phyloP scores from a whole-genome alignment of 2,797 vertebrate species.

The Macroramphosus scolopax region DNA sequence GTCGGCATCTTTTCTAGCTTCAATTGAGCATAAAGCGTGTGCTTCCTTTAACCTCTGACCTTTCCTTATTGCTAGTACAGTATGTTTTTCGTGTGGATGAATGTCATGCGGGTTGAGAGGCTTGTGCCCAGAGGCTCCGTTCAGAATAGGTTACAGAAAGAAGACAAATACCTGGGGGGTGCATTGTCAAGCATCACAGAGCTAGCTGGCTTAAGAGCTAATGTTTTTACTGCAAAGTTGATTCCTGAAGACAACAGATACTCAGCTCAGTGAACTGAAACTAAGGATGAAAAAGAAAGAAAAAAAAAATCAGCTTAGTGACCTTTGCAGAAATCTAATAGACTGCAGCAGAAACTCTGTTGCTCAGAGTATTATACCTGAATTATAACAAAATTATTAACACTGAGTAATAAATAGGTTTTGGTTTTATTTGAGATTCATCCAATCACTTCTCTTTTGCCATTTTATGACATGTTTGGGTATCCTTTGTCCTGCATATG shows the following conservation, averaged over 20 bases:
- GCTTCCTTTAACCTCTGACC: background rate
- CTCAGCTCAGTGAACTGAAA: background rate
- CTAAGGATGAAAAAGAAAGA: too few species aligned
- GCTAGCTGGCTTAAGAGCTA: conserved; percentile 11
- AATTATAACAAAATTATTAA: too few species aligned
- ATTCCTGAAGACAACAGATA: too few species aligned
- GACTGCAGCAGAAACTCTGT: too few species aligned
- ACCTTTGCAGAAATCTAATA: background rate
- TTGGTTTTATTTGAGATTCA: background rate
- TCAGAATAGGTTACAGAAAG: conserved; percentile 37
- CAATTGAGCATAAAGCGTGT: conserved; percentile 1
- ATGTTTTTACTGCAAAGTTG: conserved; percentile 14
- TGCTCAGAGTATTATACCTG: too few species aligned
- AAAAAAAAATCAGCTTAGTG: background rate
- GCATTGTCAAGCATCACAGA: conserved; percentile 13
- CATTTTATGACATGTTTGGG: background rate
- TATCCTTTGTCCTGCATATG: too few species aligned
- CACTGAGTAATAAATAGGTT: conserved; percentile 1
- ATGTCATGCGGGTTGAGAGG: conserved; percentile 27
- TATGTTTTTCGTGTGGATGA: conserved; percentile 9
- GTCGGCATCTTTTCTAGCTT: too few species aligned
- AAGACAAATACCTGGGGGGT: conserved; percentile 20
- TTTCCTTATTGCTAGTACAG: conserved; percentile 1
- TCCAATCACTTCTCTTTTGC: conserved; percentile 6
- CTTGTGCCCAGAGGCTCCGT: conserved; percentile 12